Percentiles rank a stretch among this genome's conserved stretches.
phyloP scores from a whole-genome alignment of 2,113 vertebrate genomes.

The Fulmarus glacialis region DNA sequence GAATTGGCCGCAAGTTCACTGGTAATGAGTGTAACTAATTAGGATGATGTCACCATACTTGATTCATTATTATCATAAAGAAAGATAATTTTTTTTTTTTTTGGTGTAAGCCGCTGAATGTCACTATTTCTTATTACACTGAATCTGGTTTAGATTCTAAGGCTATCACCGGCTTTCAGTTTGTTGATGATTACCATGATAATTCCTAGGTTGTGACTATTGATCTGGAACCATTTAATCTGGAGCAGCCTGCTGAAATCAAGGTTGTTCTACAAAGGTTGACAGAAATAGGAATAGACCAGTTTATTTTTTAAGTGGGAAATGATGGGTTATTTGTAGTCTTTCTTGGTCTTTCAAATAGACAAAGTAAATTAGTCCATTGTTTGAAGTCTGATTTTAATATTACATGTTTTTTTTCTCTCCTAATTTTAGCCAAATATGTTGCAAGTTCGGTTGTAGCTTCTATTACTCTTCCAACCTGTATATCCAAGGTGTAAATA shows the following conservation, averaged over 20 bases:
- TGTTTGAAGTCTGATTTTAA: not conserved
- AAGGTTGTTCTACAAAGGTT: not conserved
- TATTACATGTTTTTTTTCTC: fast-evolving
- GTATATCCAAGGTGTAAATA: not conserved
- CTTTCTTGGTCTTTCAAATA: not conserved
- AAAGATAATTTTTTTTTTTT: not conserved
- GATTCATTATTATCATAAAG: not conserved
- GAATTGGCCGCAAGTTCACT: not conserved
- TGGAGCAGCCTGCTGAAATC: not conserved
- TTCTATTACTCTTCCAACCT: not conserved
- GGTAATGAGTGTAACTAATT: not conserved
- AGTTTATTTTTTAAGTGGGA: not conserved
- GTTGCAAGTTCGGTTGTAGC: not conserved
- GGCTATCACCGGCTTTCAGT: not conserved
- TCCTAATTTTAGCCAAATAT: not conserved
- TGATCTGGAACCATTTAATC: not conserved
- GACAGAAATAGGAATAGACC: not conserved
- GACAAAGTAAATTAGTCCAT: not conserved
- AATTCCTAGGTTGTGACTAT: not conserved
- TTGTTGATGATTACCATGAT: not conserved
- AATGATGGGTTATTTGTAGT: not conserved
- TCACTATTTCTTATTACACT: not conserved
- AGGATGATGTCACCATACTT: not conserved
- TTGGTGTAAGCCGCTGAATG: not conserved
- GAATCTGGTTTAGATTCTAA: not conserved